A percentile compares a stretch with the other conserved stretches of the same genome.
phyloP scores from a whole-genome alignment of 1,140 invertebrate species.

The Pseudomyrmex gracilis region DNA sequence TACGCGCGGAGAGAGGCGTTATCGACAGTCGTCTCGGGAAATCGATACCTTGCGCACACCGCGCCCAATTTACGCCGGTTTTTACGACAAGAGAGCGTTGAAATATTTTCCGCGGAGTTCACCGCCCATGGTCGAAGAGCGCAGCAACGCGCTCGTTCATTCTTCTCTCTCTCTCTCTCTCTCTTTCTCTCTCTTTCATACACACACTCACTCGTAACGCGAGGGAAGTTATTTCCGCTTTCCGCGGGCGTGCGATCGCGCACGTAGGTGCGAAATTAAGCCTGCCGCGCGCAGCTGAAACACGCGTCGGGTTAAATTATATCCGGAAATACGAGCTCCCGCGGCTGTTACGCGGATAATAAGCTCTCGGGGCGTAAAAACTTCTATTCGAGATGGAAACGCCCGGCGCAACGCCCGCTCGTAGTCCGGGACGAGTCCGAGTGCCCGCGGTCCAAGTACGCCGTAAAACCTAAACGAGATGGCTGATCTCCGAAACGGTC shows the following conservation, averaged over 20 bases:
- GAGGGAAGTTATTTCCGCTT: constrained; percentile 52
- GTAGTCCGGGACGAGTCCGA: constrained; percentile 45
- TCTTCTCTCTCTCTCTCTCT: background rate
- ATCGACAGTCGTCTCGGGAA: constrained; percentile 26
- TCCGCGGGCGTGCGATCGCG: constrained; percentile 48
- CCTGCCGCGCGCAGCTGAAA: constrained; percentile 49
- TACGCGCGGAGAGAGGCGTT: background rate
- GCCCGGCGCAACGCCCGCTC: constrained; percentile 9
- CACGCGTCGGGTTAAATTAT: constrained; percentile 59
- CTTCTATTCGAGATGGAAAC: constrained; percentile 57
- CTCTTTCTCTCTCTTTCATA: background rate
- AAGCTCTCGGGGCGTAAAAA: constrained; percentile 54
- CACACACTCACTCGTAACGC: constrained; percentile 21
- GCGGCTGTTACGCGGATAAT: constrained; percentile 57
- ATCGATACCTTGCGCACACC: constrained; percentile 37
- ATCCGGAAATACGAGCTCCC: constrained; percentile 59
- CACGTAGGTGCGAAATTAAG: constrained; percentile 62
- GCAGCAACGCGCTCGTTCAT: constrained; percentile 27
- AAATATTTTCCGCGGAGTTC: constrained; percentile 46
- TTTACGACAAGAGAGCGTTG: constrained; percentile 51
- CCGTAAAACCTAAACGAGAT: constrained; percentile 49
- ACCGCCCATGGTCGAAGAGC: constrained; percentile 13
- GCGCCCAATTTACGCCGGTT: constrained; percentile 53
- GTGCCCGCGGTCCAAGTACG: constrained; percentile 30
- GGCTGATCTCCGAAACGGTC: constrained; percentile 51